These are phyloP conservation scores for Verasper variegatus DNA, from an alignment of 2,113 vertebrate genomes.

Conservation along the genomic window DNA sequence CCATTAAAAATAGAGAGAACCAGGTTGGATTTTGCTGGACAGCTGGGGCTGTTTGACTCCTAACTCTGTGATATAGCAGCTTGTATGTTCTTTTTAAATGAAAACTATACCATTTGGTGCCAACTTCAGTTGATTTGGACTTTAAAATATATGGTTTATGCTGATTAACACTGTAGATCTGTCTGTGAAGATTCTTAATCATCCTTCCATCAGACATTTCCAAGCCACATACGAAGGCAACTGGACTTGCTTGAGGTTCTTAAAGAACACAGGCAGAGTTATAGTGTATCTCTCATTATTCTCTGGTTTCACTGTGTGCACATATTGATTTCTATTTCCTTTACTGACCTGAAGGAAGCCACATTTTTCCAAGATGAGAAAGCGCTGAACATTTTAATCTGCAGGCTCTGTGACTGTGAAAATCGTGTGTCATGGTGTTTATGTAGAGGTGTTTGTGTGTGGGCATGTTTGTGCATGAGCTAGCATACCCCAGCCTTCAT, in stretches of 20 bases:
- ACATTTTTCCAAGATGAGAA: constrained; percentile 17
- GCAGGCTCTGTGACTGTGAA: neutral
- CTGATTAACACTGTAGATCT: too few relatives aligned
- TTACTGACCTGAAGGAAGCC: constrained; percentile 21
- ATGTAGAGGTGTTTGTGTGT: neutral
- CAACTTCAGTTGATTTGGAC: too few relatives aligned
- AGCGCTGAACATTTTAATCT: constrained; percentile 16
- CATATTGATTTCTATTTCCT: constrained; percentile 40
- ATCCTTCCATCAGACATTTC: too few relatives aligned
- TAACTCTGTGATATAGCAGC: too few relatives aligned
- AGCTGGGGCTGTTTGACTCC: too few relatives aligned
- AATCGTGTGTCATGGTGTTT: neutral
- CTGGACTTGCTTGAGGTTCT: neutral
- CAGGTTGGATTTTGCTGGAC: too few relatives aligned
- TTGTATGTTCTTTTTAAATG: neutral
- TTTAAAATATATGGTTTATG: too few relatives aligned
- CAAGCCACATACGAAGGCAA: too few relatives aligned
- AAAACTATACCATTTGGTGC: too few relatives aligned
- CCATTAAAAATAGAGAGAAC: too few relatives aligned
- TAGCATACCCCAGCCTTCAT: constrained; percentile 7
- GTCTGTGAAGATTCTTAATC: too few relatives aligned
- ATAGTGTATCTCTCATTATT: constrained; percentile 18
- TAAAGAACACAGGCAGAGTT: neutral
- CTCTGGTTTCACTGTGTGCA: constrained; percentile 18
- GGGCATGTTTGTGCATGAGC: neutral